phyloP scores from a whole-genome alignment of 2,888 invertebrate species.

The Leptinotarsa juncta region DNA sequence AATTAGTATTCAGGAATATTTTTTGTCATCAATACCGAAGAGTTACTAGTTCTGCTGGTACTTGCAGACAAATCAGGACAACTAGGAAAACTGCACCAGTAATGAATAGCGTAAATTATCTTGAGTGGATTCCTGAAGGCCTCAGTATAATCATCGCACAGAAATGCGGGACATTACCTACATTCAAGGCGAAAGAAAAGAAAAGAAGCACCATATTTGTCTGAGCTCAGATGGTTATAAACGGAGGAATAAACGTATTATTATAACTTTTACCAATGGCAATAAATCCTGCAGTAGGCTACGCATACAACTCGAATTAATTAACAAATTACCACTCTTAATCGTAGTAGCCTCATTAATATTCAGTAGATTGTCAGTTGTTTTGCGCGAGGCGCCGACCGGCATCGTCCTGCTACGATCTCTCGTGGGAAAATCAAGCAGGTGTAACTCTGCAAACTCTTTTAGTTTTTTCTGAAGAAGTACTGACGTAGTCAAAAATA shows the following conservation, averaged over 20 bases:
- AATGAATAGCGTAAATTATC: constrained; percentile 2
- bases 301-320: constrained; percentile 54
- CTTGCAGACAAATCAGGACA: constrained; percentile 20
- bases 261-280: constrained; percentile 27
- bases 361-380: constrained; percentile 56
- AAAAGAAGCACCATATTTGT: constrained; percentile 1
- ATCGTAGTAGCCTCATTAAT: constrained; percentile 58
- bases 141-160: constrained; percentile 1
- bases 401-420: constrained; percentile 30
- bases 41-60: constrained; percentile 21
- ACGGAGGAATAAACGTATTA: constrained; percentile 30
- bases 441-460: constrained; percentile 52
- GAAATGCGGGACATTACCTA: constrained; percentile 26
- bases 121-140: background rate
- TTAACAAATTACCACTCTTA: constrained; percentile 59
- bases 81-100: background rate
- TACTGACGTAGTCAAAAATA: constrained; percentile 9
- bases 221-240: constrained; percentile 23
- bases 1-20: too few relatives aligned
- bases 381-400: constrained; percentile 55
- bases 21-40: background rate
- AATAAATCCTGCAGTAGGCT: constrained; percentile 34
- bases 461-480: background rate
- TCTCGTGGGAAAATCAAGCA: constrained; percentile 62
- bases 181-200: background rate